Conservation (phyloP, 2,113 vertebrate species). For the Zapornia atra region DNA sequence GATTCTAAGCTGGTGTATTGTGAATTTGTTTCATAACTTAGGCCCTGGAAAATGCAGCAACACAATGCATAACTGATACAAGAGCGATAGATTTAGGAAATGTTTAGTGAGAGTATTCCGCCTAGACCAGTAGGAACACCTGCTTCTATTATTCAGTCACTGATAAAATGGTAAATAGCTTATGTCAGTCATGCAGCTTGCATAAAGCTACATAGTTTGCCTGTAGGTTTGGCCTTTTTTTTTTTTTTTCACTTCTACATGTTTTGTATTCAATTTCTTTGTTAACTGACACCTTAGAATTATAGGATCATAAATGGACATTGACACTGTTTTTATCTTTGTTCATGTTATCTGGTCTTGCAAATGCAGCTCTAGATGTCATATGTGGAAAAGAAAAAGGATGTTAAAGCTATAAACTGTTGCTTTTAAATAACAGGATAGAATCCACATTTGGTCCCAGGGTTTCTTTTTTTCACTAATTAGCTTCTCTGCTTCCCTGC, state of each 20-base stretch:
- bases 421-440: neutral
- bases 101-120: conserved; percentile 68
- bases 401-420: neutral
- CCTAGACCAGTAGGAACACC: conserved; percentile 74
- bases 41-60: conserved; percentile 49
- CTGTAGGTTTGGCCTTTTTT: conserved; percentile 60
- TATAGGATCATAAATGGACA: conserved; percentile 65
- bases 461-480: neutral
- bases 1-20: conserved; percentile 49
- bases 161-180: conserved; percentile 80
- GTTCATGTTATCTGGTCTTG: conserved; percentile 59
- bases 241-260: conserved; percentile 2
- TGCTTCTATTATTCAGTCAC: conserved; percentile 76
- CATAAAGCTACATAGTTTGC: conserved; percentile 70
- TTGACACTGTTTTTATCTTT: conserved; percentile 67
- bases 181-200: conserved; percentile 69
- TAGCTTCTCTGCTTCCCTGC: neutral
- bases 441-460: neutral
- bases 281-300: conserved; percentile 69
- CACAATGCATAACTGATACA: conserved; percentile 73
- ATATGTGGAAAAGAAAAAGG: conserved; percentile 1
- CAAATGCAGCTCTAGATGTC: conserved; percentile 18
- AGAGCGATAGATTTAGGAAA: conserved; percentile 72
- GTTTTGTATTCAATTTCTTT: conserved; percentile 66
- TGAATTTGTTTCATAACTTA: conserved; percentile 63